Evolutionary conservation across 2,113 vertebrate species (phyloP), one percentile per base, ranked within the genome.

Genomic region (Smithornis capensis): DNA sequence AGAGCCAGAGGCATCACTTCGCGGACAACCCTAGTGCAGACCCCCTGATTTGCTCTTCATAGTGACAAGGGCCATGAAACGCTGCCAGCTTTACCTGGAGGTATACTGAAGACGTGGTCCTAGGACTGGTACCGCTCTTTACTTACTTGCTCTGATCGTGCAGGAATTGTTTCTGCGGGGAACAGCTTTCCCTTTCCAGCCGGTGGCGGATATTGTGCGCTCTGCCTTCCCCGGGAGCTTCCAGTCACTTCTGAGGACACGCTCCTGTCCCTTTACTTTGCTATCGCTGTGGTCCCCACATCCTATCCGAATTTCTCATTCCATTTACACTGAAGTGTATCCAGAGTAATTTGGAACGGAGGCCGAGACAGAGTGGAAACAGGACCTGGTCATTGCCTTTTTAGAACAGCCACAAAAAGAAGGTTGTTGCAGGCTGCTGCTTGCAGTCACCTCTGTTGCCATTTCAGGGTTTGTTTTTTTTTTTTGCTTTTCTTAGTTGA

Each of bases 11-110:
- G 40, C 38, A 22, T 29, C 62, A 6, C 37, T 57, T 49, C 1
- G 0, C 1, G 2, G n/a, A 29, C 1, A 2, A 42, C 14, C n/a
- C 47, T 38, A 2, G 14, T 25, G 70, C 1, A 4, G 37, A 12
- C 19, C 8, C 45, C 27, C n/a, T 3, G 25, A 2, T 42, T 3
- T 49, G 55, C 64, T 83, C 44, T 21, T 52, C 21, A 4, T 22
- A 19, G 40, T 6, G 63, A 45, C 89, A 23, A 40, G 73, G 37
- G 29, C 50, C 47, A 1, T 4, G 47, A 57, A 16, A 35, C 0
- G 4, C 37, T 70, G 52, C 81, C 74, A 59, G 70, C 15, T 67
- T 56, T 55, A 33, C 22, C 47, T 18, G 29, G 27, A 23, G 7
- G 0, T 15, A 29, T 9, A 12, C 42, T 53, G 35, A 42, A 45